Evolutionary conservation across 2,797 vertebrate genomes (phyloP).

Genomic region (Yasuhikotakia modesta): DNA sequence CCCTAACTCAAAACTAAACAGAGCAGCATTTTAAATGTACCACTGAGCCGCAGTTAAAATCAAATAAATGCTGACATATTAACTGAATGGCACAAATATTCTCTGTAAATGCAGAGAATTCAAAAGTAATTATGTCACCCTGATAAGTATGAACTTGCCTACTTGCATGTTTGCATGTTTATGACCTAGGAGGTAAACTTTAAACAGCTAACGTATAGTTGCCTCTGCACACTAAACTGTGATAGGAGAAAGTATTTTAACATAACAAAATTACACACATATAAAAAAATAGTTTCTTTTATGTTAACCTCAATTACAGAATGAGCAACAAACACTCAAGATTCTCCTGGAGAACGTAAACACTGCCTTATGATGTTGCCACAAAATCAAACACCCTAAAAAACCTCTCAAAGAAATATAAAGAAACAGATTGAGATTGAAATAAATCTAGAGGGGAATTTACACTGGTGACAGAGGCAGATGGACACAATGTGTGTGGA

Average conservation of each 20-base stretch:
- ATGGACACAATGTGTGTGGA: conserved; percentile 24
- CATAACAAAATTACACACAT: neutral
- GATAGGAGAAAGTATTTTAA: neutral
- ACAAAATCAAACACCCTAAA: neutral
- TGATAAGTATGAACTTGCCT: no score
- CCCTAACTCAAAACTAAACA: no score
- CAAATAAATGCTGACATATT: no score
- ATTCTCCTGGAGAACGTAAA: no score
- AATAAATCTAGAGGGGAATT: conserved; percentile 5
- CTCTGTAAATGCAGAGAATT: no score
- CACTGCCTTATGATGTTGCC: no score
- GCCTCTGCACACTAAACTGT: neutral
- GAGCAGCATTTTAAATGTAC: no score
- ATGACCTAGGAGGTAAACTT: neutral
- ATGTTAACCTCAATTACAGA: neutral
- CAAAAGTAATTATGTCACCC: no score
- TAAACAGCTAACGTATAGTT: conserved; percentile 1
- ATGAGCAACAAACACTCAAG: no score
- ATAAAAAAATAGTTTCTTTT: neutral
- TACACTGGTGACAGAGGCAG: neutral
- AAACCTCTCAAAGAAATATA: neutral
- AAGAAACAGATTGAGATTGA: neutral
- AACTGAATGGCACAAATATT: no score
- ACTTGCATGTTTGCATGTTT: no score
- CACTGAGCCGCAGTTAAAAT: no score